phyloP scores from a whole-genome alignment of 2,888 invertebrate species.

The Pyrrhosoma nymphula region DNA sequence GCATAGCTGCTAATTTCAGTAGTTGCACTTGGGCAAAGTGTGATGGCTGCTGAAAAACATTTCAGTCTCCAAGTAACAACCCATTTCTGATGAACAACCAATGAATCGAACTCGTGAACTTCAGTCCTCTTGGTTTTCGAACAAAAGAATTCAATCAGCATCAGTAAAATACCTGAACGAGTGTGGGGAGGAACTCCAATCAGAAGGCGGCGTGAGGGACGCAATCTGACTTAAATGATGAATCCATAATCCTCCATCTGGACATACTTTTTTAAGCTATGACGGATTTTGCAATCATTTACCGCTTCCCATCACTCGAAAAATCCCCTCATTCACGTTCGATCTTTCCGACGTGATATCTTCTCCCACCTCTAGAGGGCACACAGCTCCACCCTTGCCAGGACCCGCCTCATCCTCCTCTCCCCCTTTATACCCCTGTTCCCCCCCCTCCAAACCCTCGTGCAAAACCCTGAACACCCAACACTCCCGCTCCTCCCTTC shows the following conservation, averaged over 20 bases:
- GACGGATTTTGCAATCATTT: constrained; percentile 34
- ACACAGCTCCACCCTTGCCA: constrained; percentile 35
- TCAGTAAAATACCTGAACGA: not conserved
- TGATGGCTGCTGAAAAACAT: not conserved
- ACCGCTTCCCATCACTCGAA: constrained; percentile 38
- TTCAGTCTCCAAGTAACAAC: not conserved
- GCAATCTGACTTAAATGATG: not conserved
- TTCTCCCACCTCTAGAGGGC: not conserved
- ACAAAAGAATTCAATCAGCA: not conserved
- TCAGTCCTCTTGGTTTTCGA: not conserved
- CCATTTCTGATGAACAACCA: not conserved
- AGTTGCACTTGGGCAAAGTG: not conserved
- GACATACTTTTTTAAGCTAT: not conserved
- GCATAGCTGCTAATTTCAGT: not conserved
- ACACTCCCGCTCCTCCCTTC: not conserved
- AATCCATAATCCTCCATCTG: not conserved
- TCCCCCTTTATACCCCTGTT: too few species aligned
- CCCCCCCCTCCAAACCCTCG: not conserved
- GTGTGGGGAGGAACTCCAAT: not conserved
- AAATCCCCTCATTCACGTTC: constrained; percentile 31
- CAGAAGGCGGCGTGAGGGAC: not conserved
- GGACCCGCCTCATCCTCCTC: too few species aligned
- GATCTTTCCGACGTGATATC: constrained; percentile 46
- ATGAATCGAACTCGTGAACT: not conserved
- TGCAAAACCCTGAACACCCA: not conserved